Percentiles rank a stretch among this genome's conserved stretches.
These are phyloP conservation scores for Ptychodera flava DNA, from an alignment of 35 echinoderm and acorn worm species.

Conservation along the genomic window DNA sequence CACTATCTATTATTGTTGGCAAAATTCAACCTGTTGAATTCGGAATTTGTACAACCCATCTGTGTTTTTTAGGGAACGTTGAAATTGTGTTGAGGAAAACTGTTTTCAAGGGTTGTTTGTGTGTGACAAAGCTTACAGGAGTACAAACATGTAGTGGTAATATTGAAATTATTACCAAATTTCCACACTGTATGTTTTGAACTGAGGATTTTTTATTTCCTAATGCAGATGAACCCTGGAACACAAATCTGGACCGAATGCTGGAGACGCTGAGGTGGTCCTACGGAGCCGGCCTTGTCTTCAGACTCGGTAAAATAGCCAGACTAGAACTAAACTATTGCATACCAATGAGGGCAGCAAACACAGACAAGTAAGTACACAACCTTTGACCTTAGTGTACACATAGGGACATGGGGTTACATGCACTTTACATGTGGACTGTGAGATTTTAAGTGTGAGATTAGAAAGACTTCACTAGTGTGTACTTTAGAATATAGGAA, in stretches of 20 bases:
- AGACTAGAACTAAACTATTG: conserved; percentile 94
- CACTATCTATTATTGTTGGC: no score
- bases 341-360: conserved; percentile 58
- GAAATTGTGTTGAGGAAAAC: no score
- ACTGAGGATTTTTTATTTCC: no score
- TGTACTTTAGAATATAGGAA: background rate
- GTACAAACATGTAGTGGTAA: no score
- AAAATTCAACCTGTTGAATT: no score
- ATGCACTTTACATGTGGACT: background rate
- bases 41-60: no score
- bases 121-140: no score
- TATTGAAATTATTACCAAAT: no score
- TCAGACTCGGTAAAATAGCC: conserved; percentile 76
- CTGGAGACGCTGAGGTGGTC: conserved; percentile 73
- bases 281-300: conserved; percentile 81
- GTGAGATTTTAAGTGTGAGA: background rate
- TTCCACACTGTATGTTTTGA: no score
- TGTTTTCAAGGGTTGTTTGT: no score
- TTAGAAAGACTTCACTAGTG: background rate
- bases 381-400: background rate
- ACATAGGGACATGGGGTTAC: no score
- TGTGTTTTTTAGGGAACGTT: no score
- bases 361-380: conserved; percentile 67
- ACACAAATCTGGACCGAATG: conserved; percentile 47
- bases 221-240: conserved; percentile 36